These are phyloP conservation scores for Drosophila falleni DNA, from an alignment of 2,888 invertebrate species.

Conservation along the genomic window DNA sequence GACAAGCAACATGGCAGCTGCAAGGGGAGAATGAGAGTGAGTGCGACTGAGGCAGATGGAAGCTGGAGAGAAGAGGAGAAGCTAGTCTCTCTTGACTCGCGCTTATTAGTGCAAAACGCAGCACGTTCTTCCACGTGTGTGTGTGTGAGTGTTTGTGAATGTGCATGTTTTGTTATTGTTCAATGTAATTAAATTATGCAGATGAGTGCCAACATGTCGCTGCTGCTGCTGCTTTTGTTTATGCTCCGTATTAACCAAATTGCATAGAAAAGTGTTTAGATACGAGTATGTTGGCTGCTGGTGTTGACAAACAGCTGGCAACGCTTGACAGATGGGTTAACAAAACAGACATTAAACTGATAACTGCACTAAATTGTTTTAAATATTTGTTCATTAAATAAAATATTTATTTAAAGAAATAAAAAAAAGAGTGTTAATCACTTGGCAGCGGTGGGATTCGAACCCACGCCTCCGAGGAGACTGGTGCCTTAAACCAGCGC, in stretches of 20 bases:
- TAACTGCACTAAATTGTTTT: not conserved
- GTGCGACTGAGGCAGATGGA: not conserved
- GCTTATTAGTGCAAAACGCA: conserved; percentile 75
- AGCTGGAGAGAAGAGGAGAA: not conserved
- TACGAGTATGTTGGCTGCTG: conserved; percentile 41
- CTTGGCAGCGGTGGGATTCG: conserved; percentile 85
- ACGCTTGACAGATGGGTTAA: conserved; percentile 30
- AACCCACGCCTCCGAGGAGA: conserved; percentile 85
- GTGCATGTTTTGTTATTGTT: conserved; percentile 71
- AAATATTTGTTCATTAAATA: not conserved
- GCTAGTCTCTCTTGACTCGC: conserved; percentile 23
- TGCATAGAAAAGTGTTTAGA: conserved; percentile 67
- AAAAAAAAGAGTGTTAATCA: not conserved
- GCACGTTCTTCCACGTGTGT: conserved; percentile 54
- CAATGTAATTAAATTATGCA: conserved; percentile 79
- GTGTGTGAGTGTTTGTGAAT: conserved; percentile 28
- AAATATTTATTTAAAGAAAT: conserved; percentile 1
- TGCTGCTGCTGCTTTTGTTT: conserved; percentile 21
- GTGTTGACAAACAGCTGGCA: conserved; percentile 51
- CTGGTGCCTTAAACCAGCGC: conserved; percentile 84
- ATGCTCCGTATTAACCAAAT: conserved; percentile 57
- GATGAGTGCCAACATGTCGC: conserved; percentile 71
- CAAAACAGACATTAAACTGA: not conserved
- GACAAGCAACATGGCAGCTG: conserved; percentile 58
- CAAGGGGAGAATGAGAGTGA: conserved; percentile 6